A percentile compares a stretch with the other conserved stretches of the same genome.
Evolutionary conservation across 1,140 invertebrate species (phyloP).

Genomic region (Gerris buenoi): DNA sequence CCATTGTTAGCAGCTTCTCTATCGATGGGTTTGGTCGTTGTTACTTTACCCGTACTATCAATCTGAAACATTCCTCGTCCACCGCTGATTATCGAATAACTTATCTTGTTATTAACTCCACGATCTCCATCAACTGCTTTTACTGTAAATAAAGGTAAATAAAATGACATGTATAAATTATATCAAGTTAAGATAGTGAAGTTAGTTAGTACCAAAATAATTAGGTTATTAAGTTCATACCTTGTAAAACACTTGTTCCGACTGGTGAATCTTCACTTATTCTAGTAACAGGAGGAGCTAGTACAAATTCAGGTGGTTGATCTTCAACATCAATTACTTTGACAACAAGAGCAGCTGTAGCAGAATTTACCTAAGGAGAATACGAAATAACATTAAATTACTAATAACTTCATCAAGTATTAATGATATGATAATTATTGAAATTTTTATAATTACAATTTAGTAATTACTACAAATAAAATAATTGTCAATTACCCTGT

Average conservation of each 20-base stretch:
- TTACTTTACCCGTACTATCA: constrained; percentile 64
- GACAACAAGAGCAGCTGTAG: constrained; percentile 71
- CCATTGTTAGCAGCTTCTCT: constrained; percentile 67
- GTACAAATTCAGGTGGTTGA: constrained; percentile 76
- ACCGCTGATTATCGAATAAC: constrained; percentile 62
- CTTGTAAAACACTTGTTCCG: constrained; percentile 65
- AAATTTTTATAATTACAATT: no score
- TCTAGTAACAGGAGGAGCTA: constrained; percentile 68
- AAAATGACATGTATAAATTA: no score
- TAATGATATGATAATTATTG: no score
- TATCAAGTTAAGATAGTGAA: no score
- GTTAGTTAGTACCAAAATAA: no score
- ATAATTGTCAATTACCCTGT: constrained; percentile 40
- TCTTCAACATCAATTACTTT: constrained; percentile 81
- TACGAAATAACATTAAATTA: no score
- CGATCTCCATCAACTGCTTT: constrained; percentile 80
- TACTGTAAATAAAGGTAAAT: constrained; percentile 44
- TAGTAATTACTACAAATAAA: no score
- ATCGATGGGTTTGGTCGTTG: constrained; percentile 58
- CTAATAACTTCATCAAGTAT: no score
- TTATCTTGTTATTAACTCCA: constrained; percentile 75
- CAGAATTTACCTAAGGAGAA: constrained; percentile 59
- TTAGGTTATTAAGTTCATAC: constrained; percentile 31
- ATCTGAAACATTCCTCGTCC: constrained; percentile 50
- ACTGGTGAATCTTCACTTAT: constrained; percentile 70